Evolutionary conservation across 2,113 vertebrate genomes (phyloP), one percentile per base, ranked within the genome.

Genomic region (Muntiacus muntjak): DNA sequence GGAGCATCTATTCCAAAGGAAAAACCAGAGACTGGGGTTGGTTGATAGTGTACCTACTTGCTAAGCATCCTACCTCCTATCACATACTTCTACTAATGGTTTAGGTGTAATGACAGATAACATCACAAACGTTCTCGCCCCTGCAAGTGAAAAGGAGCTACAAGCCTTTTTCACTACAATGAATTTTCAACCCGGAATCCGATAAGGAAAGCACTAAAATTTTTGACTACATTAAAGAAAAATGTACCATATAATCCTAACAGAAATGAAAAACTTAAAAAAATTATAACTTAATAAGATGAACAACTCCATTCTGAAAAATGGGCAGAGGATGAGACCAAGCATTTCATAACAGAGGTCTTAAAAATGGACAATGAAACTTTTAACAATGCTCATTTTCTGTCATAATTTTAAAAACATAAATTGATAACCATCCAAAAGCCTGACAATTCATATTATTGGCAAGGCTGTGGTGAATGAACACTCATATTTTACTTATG

Each of bases 121-220:
- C 1, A 47, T 3, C 25, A 79, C n/a, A 93, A 74, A 87, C 19
- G 2, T 26, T 92, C 71, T 50, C 52, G 30, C 7, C 58, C 17
- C 30, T 52, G 76, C 57, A 55, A 91, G 93, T 1, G 60, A 47
- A 89, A 91, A 85, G 2, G 10, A 88, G 62, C 19, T 74, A n/a
- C 3, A 45, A 50, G 6, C 0, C 33, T 55, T 52, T 91, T 94
- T 89, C 54, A 89, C 52, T 90, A 95, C 91, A 81, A 28, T 81
- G 40, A 90, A 78, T 95, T 94, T 97, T 92, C 91, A 87, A 87
- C 33, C 57, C 45, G 50, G 23, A 92, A 95, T 96, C 4, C 43
- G 92, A n/a, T 33, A 83, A 64, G 5, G 23, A 76, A 94, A 89
- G 33, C 26, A 78, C 40, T 62, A 83, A 86, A 95, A 58, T 17